Base-by-base conservation (phyloP, 2,113 vertebrate genomes). In the Syngnathus scovelli region DNA sequence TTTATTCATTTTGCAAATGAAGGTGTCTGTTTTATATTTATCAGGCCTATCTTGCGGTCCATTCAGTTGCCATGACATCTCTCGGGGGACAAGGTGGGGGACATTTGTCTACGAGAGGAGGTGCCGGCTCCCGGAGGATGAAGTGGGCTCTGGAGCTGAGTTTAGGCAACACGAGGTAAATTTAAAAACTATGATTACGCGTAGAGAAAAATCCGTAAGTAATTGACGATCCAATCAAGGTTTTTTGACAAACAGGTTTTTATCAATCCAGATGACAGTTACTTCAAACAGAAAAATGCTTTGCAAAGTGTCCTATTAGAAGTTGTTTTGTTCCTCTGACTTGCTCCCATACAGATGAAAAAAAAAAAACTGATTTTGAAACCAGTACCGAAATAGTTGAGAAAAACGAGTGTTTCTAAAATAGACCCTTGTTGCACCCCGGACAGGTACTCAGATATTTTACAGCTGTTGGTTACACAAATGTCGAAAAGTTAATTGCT, bases 71-170 rank as follows among this genome's bases (percentile, higher is more conserved):
- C 64, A 92, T 92, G 92, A 83, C 90, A 6, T 91, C 92, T 85
- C 84, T 87, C 49, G 90, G 90, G 56, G 88, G 87, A 76, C 90
- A 90, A 68, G 90, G 88, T 68, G 84, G 87, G 64, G 89, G 88
- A 63, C 86, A 87, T 59, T 46, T 92, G 78, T 89, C 91, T 1
- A 88, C 84, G 0, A 83, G 91, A 75, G 90, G 89, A 52, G 86
- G 84, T 1, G 73, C 80, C 4, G 74, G 46, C 2, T 39, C 78
- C 11, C 74, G 87, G 64, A 89, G 90, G 76, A 90, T 92, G 88
- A 92, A 92, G 59, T 92, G 92, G 91, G 86, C 90, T 48, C 76
- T 92, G 70, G 92, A 92, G 76, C 83, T 92, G 62, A 89, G 89
- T 52, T 4, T 87, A 61, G 88, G 90, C 21, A 91, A 82, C 86